Percentiles rank a stretch among this genome's conserved stretches.
Conservation (phyloP, 23 tunicate genomes). For the Pegea sp. region DNA sequence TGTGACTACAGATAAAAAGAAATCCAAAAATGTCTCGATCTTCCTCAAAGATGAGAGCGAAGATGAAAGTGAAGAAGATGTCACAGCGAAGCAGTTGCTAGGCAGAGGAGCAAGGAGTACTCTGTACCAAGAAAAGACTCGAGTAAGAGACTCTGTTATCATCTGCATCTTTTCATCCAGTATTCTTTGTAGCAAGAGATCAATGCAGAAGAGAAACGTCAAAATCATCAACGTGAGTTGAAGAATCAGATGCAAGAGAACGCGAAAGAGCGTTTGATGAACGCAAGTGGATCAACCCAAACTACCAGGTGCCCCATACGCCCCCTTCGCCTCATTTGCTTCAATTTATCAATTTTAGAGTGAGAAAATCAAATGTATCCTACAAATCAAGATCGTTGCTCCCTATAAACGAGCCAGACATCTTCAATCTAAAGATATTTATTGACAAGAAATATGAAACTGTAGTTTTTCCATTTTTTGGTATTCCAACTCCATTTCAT, state of each 20-base stretch:
- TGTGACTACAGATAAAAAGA: constrained; percentile 60
- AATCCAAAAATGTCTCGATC: constrained; percentile 78
- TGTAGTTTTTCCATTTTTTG: constrained; percentile 80
- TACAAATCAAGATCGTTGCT: constrained; percentile 55
- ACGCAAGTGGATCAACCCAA: constrained; percentile 38
- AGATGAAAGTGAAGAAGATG: constrained; percentile 49
- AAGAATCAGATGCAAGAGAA: constrained; percentile 41
- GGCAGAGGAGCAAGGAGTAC: constrained; percentile 91
- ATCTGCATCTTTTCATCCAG: too few relatives aligned
- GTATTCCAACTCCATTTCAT: constrained; percentile 90
- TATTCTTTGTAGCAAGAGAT: constrained; percentile 87
- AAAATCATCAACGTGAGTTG: constrained; percentile 62
- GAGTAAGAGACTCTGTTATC: too few relatives aligned
- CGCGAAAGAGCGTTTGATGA: constrained; percentile 65
- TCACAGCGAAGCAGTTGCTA: constrained; percentile 35
- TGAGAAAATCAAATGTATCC: constrained; percentile 67
- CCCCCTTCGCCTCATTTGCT: too few relatives aligned
- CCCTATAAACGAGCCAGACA: constrained; percentile 83
- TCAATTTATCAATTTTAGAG: too few relatives aligned
- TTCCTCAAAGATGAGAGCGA: constrained; percentile 71
- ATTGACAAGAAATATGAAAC: constrained; percentile 98
- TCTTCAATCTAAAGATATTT: constrained; percentile 64
- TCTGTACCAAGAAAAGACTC: constrained; percentile 62
- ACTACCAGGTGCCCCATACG: constrained; percentile 43
- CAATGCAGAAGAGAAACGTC: constrained; percentile 57